phyloP scores from a whole-genome alignment of 2,888 invertebrate genomes.

The Melipona bicolor region DNA sequence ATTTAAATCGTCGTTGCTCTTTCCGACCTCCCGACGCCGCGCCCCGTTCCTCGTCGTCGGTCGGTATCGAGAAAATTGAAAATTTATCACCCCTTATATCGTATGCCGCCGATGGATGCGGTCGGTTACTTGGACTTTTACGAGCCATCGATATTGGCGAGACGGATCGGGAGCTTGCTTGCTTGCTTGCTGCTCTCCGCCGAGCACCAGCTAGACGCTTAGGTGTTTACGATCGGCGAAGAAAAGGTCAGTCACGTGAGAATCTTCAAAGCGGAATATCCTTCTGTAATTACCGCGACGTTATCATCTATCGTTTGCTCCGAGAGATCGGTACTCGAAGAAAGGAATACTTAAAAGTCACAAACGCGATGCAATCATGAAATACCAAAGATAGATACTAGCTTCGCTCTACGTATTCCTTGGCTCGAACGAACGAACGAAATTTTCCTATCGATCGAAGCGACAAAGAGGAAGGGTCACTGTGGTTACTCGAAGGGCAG shows the following conservation, averaged over 20 bases:
- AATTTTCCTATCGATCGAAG: neutral
- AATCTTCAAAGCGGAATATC: slow-evolving; percentile 6
- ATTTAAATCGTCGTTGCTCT: slow-evolving; percentile 11
- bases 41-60: neutral
- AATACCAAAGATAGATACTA: neutral
- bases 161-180: slow-evolving; percentile 32
- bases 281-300: slow-evolving; percentile 56
- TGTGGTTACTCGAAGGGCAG: slow-evolving; percentile 42
- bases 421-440: neutral
- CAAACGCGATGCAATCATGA: neutral
- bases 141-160: slow-evolving; percentile 54
- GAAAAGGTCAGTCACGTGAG: slow-evolving; percentile 52
- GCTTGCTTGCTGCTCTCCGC: neutral
- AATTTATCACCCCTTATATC: slow-evolving; percentile 56
- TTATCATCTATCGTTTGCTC: slow-evolving; percentile 43
- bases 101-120: slow-evolving; percentile 47
- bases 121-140: slow-evolving; percentile 52
- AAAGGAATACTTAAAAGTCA: neutral
- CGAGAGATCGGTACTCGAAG: neutral
- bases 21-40: neutral
- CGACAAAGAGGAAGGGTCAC: slow-evolving; percentile 1
- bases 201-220: slow-evolving; percentile 1
- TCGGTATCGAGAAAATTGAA: slow-evolving; percentile 51
- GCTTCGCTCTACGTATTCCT: neutral
- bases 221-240: slow-evolving; percentile 41